Evolutionary conservation across 2,888 invertebrate species (phyloP), one percentile per base, ranked within the genome.

Genomic region (Tribolium freemani): DNA sequence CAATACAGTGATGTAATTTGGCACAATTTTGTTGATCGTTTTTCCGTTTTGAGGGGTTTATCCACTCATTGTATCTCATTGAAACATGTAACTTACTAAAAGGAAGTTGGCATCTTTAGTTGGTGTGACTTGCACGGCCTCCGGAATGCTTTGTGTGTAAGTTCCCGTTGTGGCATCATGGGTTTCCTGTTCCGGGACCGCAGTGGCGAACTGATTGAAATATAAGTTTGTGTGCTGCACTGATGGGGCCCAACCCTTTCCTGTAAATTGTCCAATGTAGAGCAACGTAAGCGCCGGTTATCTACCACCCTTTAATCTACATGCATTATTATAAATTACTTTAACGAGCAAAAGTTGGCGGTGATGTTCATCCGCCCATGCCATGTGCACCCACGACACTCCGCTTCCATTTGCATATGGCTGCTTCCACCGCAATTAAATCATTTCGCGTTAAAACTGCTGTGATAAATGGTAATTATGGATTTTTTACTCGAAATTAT

Each of bases 211-310:
- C 70, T 79, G 79, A 74, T 77, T 76, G 75, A 77, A 79, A 73
- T 80, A 79, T 74, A 76, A 73, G 76, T 78, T 78, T 60, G 77
- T 73, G 60, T 78, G 78, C 73, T 82, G 78, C 71, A 82, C 75
- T 51, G 81, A 83, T 38, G 85, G 84, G 48, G 84, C 84, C 85
- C 86, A 86, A 71, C 85, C 85, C 76, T 84, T 85, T 70, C 85
- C 86, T 85, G 79, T 66, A 81, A 79, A 79, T 54, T 50, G 56
- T 67, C 56, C 48, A 31, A 30, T 66, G 67, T 67, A 50, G 68
- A 63, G 60, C 60, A 61, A 26, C 48, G 60, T 48, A 61, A 61
- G 58, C 50, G 48, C 10, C 50, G 13, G 50, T 61, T 61, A 61
- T 61, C 61, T 16, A 46, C 46, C 66, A 46, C 46, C 66, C 54